phyloP scores from a whole-genome alignment of 2,888 invertebrate species.

The Ischnus inquisitorius region DNA sequence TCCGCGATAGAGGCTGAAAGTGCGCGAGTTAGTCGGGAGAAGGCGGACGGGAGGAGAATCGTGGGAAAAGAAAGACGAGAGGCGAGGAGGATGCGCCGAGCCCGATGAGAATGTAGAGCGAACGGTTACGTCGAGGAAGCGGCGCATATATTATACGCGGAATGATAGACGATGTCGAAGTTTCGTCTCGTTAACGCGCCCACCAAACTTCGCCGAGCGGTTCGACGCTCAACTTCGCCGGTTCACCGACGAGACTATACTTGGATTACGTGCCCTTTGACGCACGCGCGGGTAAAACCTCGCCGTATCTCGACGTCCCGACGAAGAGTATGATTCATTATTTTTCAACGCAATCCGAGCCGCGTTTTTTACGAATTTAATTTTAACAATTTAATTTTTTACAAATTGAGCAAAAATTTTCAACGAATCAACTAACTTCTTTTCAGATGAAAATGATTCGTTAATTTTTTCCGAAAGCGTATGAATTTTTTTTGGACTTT shows the following conservation, averaged over 20 bases:
- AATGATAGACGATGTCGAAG: constrained; percentile 40
- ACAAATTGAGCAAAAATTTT: too few species aligned
- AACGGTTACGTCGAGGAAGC: too few species aligned
- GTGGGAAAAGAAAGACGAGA: constrained; percentile 8
- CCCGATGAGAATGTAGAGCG: neutral
- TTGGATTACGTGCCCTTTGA: neutral
- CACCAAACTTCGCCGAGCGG: neutral
- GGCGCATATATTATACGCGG: constrained; percentile 4
- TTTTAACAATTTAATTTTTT: too few species aligned
- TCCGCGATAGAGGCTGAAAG: neutral
- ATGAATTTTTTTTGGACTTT: too few species aligned
- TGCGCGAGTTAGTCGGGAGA: neutral
- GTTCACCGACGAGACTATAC: neutral
- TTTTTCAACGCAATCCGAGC: too few species aligned
- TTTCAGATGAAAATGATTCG: too few species aligned
- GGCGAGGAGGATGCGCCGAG: neutral
- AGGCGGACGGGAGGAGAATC: neutral
- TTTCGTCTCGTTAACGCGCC: constrained; percentile 41
- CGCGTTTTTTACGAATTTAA: too few species aligned
- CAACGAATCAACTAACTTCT: too few species aligned
- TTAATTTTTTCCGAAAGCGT: too few species aligned
- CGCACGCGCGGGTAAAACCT: neutral
- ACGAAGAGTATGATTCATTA: too few species aligned
- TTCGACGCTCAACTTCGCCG: neutral
- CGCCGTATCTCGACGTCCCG: too few species aligned